phyloP scores from a whole-genome alignment of 1,140 invertebrate species.

The Hermetia illucens region DNA sequence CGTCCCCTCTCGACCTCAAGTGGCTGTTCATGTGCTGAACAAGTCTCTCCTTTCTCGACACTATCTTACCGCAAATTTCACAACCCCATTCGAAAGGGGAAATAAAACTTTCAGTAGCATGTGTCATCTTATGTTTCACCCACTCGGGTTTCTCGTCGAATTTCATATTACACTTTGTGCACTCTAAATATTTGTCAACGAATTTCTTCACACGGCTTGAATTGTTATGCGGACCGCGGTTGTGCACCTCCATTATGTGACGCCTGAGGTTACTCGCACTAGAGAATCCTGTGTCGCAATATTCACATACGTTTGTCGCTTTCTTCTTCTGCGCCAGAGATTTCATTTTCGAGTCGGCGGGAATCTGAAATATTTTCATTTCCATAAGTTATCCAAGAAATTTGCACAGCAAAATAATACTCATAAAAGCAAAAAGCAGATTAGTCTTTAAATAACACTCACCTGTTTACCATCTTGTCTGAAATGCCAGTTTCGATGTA shows the following conservation, averaged over 20 bases:
- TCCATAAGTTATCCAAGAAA: background rate
- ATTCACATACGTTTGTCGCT: conserved; percentile 23
- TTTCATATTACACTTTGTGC: conserved; percentile 17
- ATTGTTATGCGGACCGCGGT: conserved; percentile 23
- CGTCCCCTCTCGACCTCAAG: conserved; percentile 1
- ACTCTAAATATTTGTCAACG: conserved; percentile 16
- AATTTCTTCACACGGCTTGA: conserved; percentile 20
- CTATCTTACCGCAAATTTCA: conserved; percentile 26
- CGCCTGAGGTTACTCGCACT: conserved; percentile 28
- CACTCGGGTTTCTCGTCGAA: conserved; percentile 23
- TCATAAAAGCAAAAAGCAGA: no score
- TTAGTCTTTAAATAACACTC: no score
- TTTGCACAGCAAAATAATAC: background rate
- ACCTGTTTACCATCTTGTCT: conserved; percentile 33
- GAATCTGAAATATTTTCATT: background rate
- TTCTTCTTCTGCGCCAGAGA: conserved; percentile 15
- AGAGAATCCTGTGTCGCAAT: conserved; percentile 28
- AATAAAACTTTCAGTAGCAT: conserved; percentile 23
- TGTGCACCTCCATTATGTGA: conserved; percentile 28
- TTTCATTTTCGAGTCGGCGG: background rate
- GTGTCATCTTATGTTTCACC: conserved; percentile 27
- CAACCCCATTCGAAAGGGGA: conserved; percentile 30
- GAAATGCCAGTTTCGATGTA: conserved; percentile 33
- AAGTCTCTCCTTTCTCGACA: conserved; percentile 28
- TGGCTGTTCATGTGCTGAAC: conserved; percentile 21